Percentiles rank a stretch among this genome's conserved stretches.
These are phyloP conservation scores for Suillia variegata DNA, from an alignment of 2,888 invertebrate species.

Conservation along the genomic window DNA sequence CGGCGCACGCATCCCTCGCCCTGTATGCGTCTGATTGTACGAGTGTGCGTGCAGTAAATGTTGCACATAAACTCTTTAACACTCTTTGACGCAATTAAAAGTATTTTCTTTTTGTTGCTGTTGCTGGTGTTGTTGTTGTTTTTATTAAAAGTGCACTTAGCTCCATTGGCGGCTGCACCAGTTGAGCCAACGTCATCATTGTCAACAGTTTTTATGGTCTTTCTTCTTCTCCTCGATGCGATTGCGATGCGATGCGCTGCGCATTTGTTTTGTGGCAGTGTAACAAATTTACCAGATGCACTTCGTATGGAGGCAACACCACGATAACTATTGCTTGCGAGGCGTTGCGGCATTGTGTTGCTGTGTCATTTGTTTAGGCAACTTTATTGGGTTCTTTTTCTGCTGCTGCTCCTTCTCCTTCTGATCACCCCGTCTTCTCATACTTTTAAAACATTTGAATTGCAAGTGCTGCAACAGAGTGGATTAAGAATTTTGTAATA, in stretches of 20 bases:
- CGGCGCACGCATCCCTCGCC: too few relatives aligned
- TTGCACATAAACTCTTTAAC: conserved; percentile 58
- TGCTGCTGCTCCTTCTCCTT: too few relatives aligned
- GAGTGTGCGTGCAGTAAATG: conserved; percentile 40
- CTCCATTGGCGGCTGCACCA: not conserved
- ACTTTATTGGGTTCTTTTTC: conserved; percentile 50
- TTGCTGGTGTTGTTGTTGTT: not conserved
- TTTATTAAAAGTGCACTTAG: conserved; percentile 3
- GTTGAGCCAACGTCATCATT: conserved; percentile 3
- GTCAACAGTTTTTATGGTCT: conserved; percentile 7
- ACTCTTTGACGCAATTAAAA: conserved; percentile 53
- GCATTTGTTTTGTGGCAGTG: conserved; percentile 11
- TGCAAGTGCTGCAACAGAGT: too few relatives aligned
- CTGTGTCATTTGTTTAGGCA: conserved; percentile 55
- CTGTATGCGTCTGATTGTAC: conserved; percentile 21
- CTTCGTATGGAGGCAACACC: not conserved
- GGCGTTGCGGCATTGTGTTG: conserved; percentile 40
- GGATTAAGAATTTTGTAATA: not conserved
- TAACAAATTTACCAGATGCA: conserved; percentile 18
- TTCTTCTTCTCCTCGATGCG: too few relatives aligned
- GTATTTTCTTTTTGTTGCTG: conserved; percentile 33
- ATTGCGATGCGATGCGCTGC: too few relatives aligned
- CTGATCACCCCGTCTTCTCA: too few relatives aligned
- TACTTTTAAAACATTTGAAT: too few relatives aligned
- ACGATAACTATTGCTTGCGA: not conserved